Base-by-base conservation (phyloP, 2,797 vertebrate species). In the Pyrocephalus nanus region DNA sequence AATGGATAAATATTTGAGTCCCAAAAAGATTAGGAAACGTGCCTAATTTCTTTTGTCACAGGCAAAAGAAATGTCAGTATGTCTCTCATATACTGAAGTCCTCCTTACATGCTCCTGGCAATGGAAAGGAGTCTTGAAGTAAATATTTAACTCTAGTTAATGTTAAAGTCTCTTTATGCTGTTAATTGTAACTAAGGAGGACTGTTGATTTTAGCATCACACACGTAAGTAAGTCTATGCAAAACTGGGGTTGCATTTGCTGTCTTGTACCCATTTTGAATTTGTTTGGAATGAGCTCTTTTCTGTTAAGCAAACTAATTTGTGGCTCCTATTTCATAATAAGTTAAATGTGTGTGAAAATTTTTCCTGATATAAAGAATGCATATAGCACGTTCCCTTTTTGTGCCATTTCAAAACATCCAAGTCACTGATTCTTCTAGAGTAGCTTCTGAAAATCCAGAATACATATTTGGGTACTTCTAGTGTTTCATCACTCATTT, bases 371-470 rank as follows among this genome's bases (percentile, higher is more conserved):
- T 69, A 32, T 0, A 71, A 91, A 48, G 53, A 91, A 89, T 50
- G 61, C 60, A 16, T 50, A 72, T 30, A 88, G 38, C 50, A 79
- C 11, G 0, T 73, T 70, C 53, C 58, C 12, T 69, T 94, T 71
- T 86, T 72, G 71, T 94, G 88, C 80, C 67, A 61, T 90, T 92
- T 90, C 48, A 55, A 84, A 94, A 60, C 51, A 91, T 27, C 23
- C 32, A 22, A 57, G 34, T 78, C n/a, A 55, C 2, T 66, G 32
- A 25, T 78, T 75, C 38, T 77, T 92, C 36, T 86, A 53, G 53
- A 70, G 36, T 78, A 86, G 70, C 76, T 86, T 88, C 66, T 57
- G 32, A 34, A 92, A 86, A 38, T 84, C 62, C 70, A 76, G 55
- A 62, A 57, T 66, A 32, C 8, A 2, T 42, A 20, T 66, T 84